Conservation (phyloP, 2,888 invertebrate species). For the Lasioglossum calceatum region DNA sequence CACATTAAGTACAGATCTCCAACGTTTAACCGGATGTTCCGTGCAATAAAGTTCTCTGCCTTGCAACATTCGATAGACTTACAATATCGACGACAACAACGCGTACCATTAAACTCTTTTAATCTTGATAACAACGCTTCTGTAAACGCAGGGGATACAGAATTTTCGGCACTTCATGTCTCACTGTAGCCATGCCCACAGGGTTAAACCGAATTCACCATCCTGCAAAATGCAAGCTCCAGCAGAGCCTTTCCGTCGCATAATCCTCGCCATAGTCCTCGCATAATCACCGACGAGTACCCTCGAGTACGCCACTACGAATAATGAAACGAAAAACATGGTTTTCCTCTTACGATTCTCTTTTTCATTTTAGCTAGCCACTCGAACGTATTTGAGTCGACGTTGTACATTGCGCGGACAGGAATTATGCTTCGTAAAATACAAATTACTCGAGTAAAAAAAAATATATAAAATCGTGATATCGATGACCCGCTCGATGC, state of each 20-base stretch:
- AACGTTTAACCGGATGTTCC: constrained; percentile 44
- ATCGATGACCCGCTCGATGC: constrained; percentile 66
- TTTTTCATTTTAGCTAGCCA: constrained; percentile 19
- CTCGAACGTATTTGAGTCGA: constrained; percentile 47
- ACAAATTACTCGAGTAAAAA: constrained; percentile 78
- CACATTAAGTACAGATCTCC: constrained; percentile 67
- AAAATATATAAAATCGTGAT: constrained; percentile 75
- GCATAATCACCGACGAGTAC: constrained; percentile 35
- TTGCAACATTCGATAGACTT: constrained; percentile 42
- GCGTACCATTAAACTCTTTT: constrained; percentile 43
- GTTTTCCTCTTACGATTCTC: background rate
- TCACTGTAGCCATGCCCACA: constrained; percentile 3
- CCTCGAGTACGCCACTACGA: constrained; percentile 30
- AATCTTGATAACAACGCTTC: constrained; percentile 53
- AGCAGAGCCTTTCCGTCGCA: constrained; percentile 39
- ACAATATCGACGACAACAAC: constrained; percentile 45
- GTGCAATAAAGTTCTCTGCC: constrained; percentile 52
- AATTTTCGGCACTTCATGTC: constrained; percentile 61
- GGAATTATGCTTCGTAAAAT: constrained; percentile 68
- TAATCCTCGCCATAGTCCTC: constrained; percentile 14
- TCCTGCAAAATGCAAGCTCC: constrained; percentile 41
- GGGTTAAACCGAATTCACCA: background rate
- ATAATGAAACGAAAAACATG: constrained; percentile 43
- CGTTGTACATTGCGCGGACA: constrained; percentile 21
- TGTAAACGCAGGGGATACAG: constrained; percentile 35